phyloP scores from a whole-genome alignment of 1,140 invertebrate genomes.

The Carposina sasakii region DNA sequence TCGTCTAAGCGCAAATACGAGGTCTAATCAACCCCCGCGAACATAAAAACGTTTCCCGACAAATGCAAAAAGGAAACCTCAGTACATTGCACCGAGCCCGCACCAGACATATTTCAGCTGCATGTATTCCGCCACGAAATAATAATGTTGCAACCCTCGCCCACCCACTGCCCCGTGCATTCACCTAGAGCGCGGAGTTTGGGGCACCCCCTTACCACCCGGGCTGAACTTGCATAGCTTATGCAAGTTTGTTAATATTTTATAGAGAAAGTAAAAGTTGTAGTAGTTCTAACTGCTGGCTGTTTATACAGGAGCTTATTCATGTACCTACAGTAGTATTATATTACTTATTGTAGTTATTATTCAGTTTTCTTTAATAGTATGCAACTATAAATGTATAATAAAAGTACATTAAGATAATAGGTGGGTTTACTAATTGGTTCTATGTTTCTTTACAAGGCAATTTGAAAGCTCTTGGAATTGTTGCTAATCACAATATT shows the following conservation, averaged over 20 bases:
- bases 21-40: background rate
- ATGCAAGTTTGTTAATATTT: slow-evolving; percentile 61
- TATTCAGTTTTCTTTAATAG: too few relatives aligned
- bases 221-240: slow-evolving; percentile 29
- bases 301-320: too few relatives aligned
- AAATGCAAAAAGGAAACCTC: background rate
- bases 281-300: too few relatives aligned
- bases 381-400: too few relatives aligned
- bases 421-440: too few relatives aligned
- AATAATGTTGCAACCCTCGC: background rate
- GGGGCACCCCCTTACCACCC: slow-evolving; percentile 17
- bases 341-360: too few relatives aligned
- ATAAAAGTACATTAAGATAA: too few relatives aligned
- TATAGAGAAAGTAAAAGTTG: slow-evolving; percentile 49
- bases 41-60: background rate
- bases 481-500: too few relatives aligned
- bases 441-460: too few relatives aligned
- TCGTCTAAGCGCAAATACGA: too few relatives aligned
- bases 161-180: slow-evolving; percentile 28
- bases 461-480: too few relatives aligned
- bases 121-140: background rate
- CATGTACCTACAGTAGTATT: too few relatives aligned
- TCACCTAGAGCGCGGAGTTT: slow-evolving; percentile 37
- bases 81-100: background rate
- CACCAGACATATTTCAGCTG: background rate